Conservation (phyloP, 2,113 vertebrate species). For the Onychostoma macrolepis region DNA sequence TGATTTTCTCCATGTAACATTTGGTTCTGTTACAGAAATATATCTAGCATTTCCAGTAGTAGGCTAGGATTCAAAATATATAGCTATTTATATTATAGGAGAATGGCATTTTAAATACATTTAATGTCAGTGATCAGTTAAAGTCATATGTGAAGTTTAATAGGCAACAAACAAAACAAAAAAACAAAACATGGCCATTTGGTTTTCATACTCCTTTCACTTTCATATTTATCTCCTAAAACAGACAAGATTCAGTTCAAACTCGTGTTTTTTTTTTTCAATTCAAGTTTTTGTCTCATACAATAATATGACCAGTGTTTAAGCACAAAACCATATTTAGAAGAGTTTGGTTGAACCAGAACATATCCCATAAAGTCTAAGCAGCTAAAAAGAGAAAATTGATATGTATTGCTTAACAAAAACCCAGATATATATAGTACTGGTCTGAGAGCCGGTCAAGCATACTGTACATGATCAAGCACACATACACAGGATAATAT, state of each 20-base stretch:
- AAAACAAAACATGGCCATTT: neutral
- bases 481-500: slow-evolving; percentile 26
- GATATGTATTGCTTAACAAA: neutral
- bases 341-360: neutral
- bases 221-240: neutral
- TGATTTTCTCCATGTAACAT: neutral
- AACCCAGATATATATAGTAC: neutral
- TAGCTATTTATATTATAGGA: neutral
- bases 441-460: neutral
- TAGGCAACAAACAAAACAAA: neutral
- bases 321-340: neutral
- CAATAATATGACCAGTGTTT: neutral
- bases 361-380: neutral
- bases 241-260: neutral
- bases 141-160: slow-evolving; percentile 25
- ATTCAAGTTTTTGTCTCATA: slow-evolving; percentile 1
- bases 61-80: neutral
- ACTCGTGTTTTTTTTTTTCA: neutral
- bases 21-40: neutral
- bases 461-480: neutral
- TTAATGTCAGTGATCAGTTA: neutral
- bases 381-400: slow-evolving; percentile 3
- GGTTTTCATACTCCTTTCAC: neutral
- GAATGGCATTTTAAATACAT: neutral
- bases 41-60: neutral